Base-by-base conservation (phyloP, 2,113 vertebrate genomes). In the Serilophus lunatus region DNA sequence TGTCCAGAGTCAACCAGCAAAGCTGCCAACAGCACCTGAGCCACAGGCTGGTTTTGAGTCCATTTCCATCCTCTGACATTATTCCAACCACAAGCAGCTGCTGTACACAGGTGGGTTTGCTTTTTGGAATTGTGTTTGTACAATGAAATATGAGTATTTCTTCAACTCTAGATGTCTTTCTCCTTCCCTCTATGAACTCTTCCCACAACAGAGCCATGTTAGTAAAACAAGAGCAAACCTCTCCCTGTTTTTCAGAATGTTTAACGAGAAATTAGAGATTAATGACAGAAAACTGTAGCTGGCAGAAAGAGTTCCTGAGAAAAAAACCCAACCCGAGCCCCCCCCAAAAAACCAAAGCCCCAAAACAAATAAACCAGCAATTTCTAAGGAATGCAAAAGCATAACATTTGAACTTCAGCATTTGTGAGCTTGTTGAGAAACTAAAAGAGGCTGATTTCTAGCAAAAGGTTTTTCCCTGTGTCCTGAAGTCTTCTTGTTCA, bases 31-130 rank as follows among this genome's bases (percentile, higher is more conserved):
- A 90, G 31, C 76, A 77, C 18, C 63, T 13, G 38, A 57, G 47
- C 36, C 9, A 2, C 35, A 18, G 35, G 1, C 33, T 64, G 74
- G 44, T 8, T 20, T 31, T 0, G 0, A 54, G 18, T 45, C 44
- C 3, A 0, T 7, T 33, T 59, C 47, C 71, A 40, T 33, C 33
- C 61, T 60, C 49, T 56, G 29, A 20, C 59, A 29, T 20, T 66
- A 57, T 8, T 42, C 75, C 65, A 36, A 14, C 31, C 29, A 8
- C 28, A 5, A 5, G 4, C 35, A 56, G 31, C 47, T 66, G 18
- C 84, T 72, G 29, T 68, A 4, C 54, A 77, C 47, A 17, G 18
- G 18, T 2, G 11, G 6, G 5, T 74, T 79, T 89, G 36, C 42
- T 91, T 84, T 89, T 49, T 40, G 35, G 10, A 26, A 9, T 45